phyloP scores from a whole-genome alignment of 2,888 invertebrate genomes.

The Trissolcus brochymenae region DNA sequence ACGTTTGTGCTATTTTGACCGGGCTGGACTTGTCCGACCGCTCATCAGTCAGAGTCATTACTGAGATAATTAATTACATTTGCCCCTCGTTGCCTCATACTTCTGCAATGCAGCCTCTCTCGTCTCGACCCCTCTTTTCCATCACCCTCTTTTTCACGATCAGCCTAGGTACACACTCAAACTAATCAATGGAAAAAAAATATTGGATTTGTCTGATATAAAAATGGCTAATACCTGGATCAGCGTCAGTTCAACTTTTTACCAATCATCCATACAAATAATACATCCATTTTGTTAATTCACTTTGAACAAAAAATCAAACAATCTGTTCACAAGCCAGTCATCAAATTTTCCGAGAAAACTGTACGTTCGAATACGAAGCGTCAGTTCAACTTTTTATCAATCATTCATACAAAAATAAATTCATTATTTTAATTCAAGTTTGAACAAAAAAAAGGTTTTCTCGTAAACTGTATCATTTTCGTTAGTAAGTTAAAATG shows the following conservation, averaged over 20 bases:
- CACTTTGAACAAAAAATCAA: background rate
- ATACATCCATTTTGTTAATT: slow-evolving; percentile 1
- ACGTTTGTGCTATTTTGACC: slow-evolving; percentile 74
- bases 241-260: slow-evolving; percentile 13
- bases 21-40: slow-evolving; percentile 76
- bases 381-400: no score
- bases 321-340: slow-evolving; percentile 9
- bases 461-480: no score
- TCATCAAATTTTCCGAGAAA: slow-evolving; percentile 12
- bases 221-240: slow-evolving; percentile 33
- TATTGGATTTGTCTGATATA: slow-evolving; percentile 67
- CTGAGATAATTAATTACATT: slow-evolving; percentile 82
- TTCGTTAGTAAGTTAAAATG: background rate
- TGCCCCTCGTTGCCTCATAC: slow-evolving; percentile 79
- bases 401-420: no score
- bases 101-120: slow-evolving; percentile 53
- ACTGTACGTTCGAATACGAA: background rate
- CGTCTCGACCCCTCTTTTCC: slow-evolving; percentile 61
- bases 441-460: no score
- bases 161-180: slow-evolving; percentile 63
- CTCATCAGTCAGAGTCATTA: slow-evolving; percentile 83
- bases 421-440: no score
- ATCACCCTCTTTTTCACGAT: slow-evolving; percentile 60
- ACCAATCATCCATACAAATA: slow-evolving; percentile 3
- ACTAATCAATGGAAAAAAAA: slow-evolving; percentile 73